These are phyloP conservation scores for Suillia variegata DNA, from an alignment of 2,888 invertebrate genomes.

Conservation along the genomic window DNA sequence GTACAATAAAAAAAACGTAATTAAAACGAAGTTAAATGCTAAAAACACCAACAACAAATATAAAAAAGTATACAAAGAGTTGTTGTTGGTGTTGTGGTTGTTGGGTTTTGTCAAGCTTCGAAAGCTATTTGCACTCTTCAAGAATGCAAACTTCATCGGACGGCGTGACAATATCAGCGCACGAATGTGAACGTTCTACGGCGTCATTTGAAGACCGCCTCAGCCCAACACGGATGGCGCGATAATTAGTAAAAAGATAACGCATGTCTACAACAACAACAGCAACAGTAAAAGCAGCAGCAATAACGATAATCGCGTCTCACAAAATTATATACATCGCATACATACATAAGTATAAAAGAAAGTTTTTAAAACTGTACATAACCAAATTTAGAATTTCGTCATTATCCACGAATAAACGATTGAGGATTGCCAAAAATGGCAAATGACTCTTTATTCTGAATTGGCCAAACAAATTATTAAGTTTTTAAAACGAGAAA, in stretches of 20 bases:
- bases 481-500: no score
- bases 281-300: not conserved
- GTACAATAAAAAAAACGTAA: not conserved
- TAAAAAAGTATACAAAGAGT: not conserved
- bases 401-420: no score
- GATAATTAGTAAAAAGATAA: not conserved
- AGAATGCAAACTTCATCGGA: not conserved
- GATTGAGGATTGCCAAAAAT: no score
- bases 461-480: no score
- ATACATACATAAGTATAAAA: no score
- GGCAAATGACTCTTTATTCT: no score
- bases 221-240: not conserved
- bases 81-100: not conserved
- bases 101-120: not conserved
- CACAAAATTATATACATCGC: no score
- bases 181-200: no score
- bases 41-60: no score
- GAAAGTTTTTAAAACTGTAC: no score
- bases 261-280: not conserved
- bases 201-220: not conserved
- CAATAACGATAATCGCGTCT: not conserved
- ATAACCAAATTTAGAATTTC: no score
- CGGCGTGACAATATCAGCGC: no score
- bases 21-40: not conserved
- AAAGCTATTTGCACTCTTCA: not conserved